These are phyloP conservation scores for Lepidostoma basale DNA, from an alignment of 1,140 invertebrate genomes.

Conservation along the genomic window DNA sequence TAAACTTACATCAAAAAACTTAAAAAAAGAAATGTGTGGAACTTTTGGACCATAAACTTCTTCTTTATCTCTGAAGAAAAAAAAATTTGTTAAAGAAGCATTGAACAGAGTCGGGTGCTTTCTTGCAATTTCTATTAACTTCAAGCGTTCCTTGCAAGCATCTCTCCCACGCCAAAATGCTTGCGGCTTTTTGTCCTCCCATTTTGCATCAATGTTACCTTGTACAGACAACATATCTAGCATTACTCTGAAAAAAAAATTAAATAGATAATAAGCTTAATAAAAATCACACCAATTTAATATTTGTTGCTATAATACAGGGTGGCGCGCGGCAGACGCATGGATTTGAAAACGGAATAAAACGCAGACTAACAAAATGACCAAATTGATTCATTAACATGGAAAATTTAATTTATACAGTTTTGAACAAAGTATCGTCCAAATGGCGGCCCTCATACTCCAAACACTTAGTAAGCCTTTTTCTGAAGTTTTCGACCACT, in stretches of 20 bases:
- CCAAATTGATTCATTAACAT: too few relatives aligned
- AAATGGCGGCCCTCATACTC: too few relatives aligned
- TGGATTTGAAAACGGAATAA: too few relatives aligned
- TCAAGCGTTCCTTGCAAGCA: conserved; percentile 80
- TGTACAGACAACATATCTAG: conserved; percentile 91
- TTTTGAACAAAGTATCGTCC: too few relatives aligned
- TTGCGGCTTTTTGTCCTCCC: conserved; percentile 77
- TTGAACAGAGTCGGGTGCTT: conserved; percentile 84
- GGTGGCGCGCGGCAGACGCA: too few relatives aligned
- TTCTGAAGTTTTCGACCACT: too few relatives aligned
- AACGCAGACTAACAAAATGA: too few relatives aligned
- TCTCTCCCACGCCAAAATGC: conserved; percentile 94
- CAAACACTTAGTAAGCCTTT: too few relatives aligned
- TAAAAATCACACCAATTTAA: too few relatives aligned
- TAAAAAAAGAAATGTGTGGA: conserved; percentile 88
- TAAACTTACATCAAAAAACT: conserved; percentile 91
- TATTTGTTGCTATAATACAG: too few relatives aligned
- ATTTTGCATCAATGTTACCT: conserved; percentile 73
- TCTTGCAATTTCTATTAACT: conserved; percentile 81
- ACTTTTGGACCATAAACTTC: conserved; percentile 84
- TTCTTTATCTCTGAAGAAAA: conserved; percentile 90
- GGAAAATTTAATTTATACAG: too few relatives aligned
- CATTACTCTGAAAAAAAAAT: conserved; percentile 70
- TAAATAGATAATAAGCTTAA: too few relatives aligned
- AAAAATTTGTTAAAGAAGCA: conserved; percentile 94